Evolutionary conservation across 1,140 invertebrate genomes (phyloP).

Genomic region (Rhyacophila brunnea): DNA sequence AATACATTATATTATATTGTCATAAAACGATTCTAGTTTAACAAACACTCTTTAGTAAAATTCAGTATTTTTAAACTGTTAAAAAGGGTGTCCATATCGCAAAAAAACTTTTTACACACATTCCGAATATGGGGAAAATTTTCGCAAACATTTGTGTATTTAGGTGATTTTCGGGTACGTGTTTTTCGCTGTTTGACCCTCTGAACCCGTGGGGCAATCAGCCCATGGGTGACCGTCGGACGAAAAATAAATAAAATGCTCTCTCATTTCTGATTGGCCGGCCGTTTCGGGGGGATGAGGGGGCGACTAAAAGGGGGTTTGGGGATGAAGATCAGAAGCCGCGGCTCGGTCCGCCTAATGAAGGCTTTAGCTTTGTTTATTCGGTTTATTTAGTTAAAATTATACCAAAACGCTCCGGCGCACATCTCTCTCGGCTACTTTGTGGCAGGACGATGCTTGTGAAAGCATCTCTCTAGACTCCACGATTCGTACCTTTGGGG

Average conservation of each 20-base stretch:
- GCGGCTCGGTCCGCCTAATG: conserved; percentile 12
- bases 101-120: too few relatives aligned
- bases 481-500: too few relatives aligned
- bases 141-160: too few relatives aligned
- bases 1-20: too few relatives aligned
- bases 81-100: too few relatives aligned
- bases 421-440: background rate
- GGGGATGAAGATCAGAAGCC: conserved; percentile 5
- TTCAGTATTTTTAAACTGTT: too few relatives aligned
- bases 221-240: conserved; percentile 44
- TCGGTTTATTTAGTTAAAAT: conserved; percentile 23
- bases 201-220: conserved; percentile 43
- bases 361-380: conserved; percentile 17
- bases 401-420: conserved; percentile 5
- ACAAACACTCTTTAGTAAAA: too few relatives aligned
- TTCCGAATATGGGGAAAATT: too few relatives aligned
- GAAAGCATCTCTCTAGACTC: too few relatives aligned
- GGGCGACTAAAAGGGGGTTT: conserved; percentile 16
- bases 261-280: conserved; percentile 41
- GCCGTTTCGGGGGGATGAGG: conserved; percentile 23
- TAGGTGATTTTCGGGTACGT: too few relatives aligned
- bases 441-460: background rate
- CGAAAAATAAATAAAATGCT: conserved; percentile 55
- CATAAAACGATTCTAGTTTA: too few relatives aligned
- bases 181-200: conserved; percentile 5